Evolutionary conservation across 2,113 vertebrate genomes (phyloP).

Genomic region (Austrofundulus limnaeus): DNA sequence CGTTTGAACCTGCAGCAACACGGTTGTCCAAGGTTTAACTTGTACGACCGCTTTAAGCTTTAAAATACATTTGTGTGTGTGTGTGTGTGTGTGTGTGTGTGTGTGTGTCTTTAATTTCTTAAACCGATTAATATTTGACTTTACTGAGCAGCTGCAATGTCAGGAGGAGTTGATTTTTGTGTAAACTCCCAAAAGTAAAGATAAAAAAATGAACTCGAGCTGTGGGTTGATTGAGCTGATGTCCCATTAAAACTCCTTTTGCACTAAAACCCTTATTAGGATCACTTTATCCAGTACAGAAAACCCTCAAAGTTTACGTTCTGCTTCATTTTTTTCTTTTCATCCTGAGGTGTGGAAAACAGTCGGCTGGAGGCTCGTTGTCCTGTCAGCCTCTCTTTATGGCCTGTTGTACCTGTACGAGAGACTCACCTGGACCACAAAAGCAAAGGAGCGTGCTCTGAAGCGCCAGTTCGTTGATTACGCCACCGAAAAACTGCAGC

Average conservation of each 20-base stretch:
- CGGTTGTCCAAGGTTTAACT: neutral
- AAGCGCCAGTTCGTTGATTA: conserved; percentile 98
- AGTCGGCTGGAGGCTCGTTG: conserved; percentile 91
- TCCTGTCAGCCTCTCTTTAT: conserved; percentile 85
- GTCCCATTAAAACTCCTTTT: no score
- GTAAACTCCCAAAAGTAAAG: no score
- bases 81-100: no score
- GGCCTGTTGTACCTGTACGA: conserved; percentile 91
- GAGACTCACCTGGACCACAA: conserved; percentile 91
- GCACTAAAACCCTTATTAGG: no score
- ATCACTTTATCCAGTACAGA: neutral
- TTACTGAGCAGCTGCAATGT: no score
- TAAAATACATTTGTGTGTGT: no score
- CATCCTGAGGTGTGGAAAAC: conserved; percentile 85
- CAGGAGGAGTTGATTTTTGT: no score
- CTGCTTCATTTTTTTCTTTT: neutral
- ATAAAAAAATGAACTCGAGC: no score
- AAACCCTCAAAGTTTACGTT: neutral
- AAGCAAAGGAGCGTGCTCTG: conserved; percentile 89
- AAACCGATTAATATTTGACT: no score
- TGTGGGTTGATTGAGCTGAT: no score
- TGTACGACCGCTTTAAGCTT: no score
- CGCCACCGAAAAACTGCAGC: conserved; percentile 90
- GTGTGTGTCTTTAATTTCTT: no score
- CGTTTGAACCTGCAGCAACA: conserved; percentile 50